These are phyloP conservation scores for Peromyscus maniculatus DNA, from an alignment of 2,113 vertebrate species.

Conservation along the genomic window DNA sequence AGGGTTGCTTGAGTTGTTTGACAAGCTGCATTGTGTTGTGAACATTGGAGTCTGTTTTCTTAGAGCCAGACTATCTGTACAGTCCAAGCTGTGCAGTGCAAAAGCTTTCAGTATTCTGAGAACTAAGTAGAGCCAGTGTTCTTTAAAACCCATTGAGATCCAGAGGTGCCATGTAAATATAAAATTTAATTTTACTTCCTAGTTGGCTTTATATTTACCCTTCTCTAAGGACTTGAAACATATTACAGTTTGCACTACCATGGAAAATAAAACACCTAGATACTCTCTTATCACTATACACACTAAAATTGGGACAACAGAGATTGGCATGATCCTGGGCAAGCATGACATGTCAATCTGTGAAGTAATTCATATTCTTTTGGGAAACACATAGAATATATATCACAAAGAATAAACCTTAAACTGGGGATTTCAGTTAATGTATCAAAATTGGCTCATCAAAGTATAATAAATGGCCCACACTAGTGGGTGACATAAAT, in stretches of 20 bases:
- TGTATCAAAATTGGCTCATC: neutral
- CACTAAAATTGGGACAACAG: neutral
- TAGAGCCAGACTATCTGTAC: neutral
- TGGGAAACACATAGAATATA: neutral
- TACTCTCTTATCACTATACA: neutral
- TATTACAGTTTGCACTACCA: constrained; percentile 33
- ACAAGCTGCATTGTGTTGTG: constrained; percentile 40
- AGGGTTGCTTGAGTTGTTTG: constrained; percentile 30
- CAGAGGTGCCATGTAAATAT: neutral
- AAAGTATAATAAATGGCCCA: neutral
- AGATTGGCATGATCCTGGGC: neutral
- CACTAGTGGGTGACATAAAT: neutral
- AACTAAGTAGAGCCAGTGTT: neutral
- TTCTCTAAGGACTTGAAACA: neutral
- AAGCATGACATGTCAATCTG: neutral
- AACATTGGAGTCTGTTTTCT: constrained; percentile 1
- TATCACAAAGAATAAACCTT: neutral
- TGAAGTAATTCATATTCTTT: neutral
- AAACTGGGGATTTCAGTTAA: neutral
- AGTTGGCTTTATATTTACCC: constrained; percentile 15
- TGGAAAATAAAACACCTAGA: constrained; percentile 31
- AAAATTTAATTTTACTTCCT: constrained; percentile 36
- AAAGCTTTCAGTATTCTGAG: neutral
- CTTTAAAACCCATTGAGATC: constrained; percentile 19
- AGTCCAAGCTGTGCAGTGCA: neutral